A percentile compares a stretch with the other conserved stretches of the same genome.
Conservation (phyloP, 2,888 invertebrate genomes). For the Capitulum mitella region DNA sequence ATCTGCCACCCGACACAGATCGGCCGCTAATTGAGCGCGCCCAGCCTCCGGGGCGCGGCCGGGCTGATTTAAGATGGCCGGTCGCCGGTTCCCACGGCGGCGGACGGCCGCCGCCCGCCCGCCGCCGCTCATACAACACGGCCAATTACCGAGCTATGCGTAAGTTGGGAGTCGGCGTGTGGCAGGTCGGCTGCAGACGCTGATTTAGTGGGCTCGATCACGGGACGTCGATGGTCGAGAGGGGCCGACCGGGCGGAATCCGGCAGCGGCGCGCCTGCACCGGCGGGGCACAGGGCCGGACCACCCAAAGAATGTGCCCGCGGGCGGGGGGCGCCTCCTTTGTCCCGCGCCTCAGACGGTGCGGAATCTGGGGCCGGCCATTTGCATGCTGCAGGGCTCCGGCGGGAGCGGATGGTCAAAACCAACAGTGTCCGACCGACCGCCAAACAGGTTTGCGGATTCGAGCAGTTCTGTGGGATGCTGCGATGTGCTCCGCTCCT, state of each 20-base stretch:
- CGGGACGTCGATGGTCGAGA: not conserved
- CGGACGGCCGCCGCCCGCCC: too few relatives aligned
- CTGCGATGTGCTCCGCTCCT: too few relatives aligned
- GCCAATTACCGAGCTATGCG: not conserved
- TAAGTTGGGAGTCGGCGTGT: not conserved
- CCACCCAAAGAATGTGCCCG: slow-evolving; percentile 4
- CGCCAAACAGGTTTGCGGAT: too few relatives aligned
- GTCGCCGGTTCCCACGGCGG: not conserved
- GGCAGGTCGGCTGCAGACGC: not conserved
- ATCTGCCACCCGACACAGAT: too few relatives aligned
- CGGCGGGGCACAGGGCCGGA: not conserved
- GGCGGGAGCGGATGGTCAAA: too few relatives aligned
- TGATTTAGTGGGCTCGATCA: not conserved
- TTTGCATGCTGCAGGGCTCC: not conserved
- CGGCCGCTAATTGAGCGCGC: too few relatives aligned
- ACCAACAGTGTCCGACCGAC: too few relatives aligned
- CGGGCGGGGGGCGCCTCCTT: not conserved
- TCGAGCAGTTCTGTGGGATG: too few relatives aligned
- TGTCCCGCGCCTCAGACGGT: not conserved
- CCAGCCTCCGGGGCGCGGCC: not conserved
- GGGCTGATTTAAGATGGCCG: not conserved
- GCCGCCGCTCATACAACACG: not conserved
- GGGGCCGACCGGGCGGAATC: not conserved
- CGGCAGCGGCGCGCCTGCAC: not conserved
- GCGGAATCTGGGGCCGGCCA: not conserved